Evolutionary conservation across 2,113 vertebrate genomes (phyloP), one percentile per base, ranked within the genome.

Genomic region (Ranitomeya variabilis): DNA sequence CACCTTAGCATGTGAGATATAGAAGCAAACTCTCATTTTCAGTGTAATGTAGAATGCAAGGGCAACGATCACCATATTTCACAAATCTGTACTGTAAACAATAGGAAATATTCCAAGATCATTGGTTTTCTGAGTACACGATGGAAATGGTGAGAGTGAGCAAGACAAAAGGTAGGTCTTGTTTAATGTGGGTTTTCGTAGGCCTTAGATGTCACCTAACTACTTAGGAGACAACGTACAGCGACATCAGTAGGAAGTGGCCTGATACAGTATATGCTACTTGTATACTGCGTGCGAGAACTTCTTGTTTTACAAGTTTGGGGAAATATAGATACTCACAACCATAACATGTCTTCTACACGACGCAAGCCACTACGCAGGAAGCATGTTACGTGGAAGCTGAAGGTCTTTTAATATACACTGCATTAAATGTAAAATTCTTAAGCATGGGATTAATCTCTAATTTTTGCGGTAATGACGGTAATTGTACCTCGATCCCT

Each of bases 161-260:
- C 86, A 90, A 94, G 89, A 91, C 92, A 89, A 95, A 94, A 97
- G 97, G 97, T 96, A 96, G 89, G 94, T 90, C 23, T 77, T 4
- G 26, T 77, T 76, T 74, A 6, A 62, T 76, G 51, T 74, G 69
- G 3, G 21, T 76, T 64, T 52, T 64, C 74, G 8, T 76, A 73
- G 83, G 18, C 55, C 18, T 60, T 76, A 16, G 7, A 23, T 13
- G 19, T 14, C 37, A 67, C 9, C 55, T 23, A 57, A 67, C 2
- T 13, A 45, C 19, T 84, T 84, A 59, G 23, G 54, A 85, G 23
- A 73, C 67, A 15, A 37, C 73, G n/a, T 83, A 80, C 77, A 57
- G 52, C 6, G 77, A 23, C 14, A 26, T 23, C 13, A 59, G 54
- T 31, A 60, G 11, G 45, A 76, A 45, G 19, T 3, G 10, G 64